Evolutionary conservation across 2,888 invertebrate species (phyloP), one percentile per base, ranked within the genome.

Genomic region (Emmelina monodactyla): DNA sequence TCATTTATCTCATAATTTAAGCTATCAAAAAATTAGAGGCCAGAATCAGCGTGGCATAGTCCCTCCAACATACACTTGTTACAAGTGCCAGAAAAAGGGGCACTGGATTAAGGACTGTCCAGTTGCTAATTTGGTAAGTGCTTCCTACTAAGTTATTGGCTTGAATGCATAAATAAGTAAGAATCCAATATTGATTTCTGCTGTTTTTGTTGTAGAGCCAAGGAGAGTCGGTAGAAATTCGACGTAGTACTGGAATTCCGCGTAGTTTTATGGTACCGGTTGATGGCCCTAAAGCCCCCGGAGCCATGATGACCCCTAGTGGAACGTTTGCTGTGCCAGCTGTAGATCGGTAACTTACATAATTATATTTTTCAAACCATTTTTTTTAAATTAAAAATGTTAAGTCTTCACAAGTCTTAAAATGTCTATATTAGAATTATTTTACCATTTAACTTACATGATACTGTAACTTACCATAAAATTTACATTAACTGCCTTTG

Each of bases 51-150:
- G 89, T 51, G 97, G 96, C 16, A 86, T 89, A 50, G 94, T 97
- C 14, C 97, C 97, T 35, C 69, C 89, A n/a, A 89, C 88, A 58
- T 99, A 99, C 71, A 85, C 91, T 32, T 99, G 99, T 70, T 93
- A 91, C 62, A 93, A 93, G 67, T 99, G 99, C 72, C 90, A 93
- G 53, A 91, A 94, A 65, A 86, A 88, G 39, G 99, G 99, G 1
- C 99, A 99, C 72, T 98, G 95, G 94, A 97, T 97, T 47, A 94
- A 93, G 67, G 93, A 96, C 67, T 99, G 99, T 65, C 95, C 96
- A 6, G 71, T 87, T 43, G 85, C 85, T 32, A 78, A 82, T 44
- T 59, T 63, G 38, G 78, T 76, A 62, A 51, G 65, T 54, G 11
- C 14, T 29, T n/a, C n/a, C n/a, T n/a, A n/a, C n/a, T n/a, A n/a